Conservation (phyloP, 2,888 invertebrate genomes). For the Tetrapedia diversipes region DNA sequence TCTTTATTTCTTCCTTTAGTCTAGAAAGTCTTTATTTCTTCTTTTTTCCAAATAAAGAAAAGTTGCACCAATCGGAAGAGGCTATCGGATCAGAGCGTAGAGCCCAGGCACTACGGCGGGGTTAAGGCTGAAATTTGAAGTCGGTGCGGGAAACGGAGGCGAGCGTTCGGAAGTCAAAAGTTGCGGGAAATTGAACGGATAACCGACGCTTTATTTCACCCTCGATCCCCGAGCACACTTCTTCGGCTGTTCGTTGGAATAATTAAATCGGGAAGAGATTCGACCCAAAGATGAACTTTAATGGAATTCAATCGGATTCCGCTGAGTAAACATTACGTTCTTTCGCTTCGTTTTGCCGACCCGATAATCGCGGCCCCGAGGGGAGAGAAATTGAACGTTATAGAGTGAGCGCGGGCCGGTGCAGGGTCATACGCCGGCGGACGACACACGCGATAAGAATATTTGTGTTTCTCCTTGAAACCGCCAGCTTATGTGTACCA, state of each 20-base stretch:
- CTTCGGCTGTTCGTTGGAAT: neutral
- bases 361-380: neutral
- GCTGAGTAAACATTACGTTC: neutral
- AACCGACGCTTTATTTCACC: slow-evolving; percentile 28
- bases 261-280: slow-evolving; percentile 11
- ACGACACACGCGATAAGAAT: slow-evolving; percentile 7
- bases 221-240: neutral
- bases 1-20: no score
- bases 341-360: neutral
- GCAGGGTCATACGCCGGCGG: neutral
- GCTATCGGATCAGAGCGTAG: no score
- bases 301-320: slow-evolving; percentile 20
- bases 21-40: no score
- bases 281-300: slow-evolving; percentile 8
- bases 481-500: neutral
- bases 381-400: slow-evolving; percentile 19
- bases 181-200: slow-evolving; percentile 30
- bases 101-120: neutral
- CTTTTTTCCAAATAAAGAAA: no score
- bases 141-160: neutral
- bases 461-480: slow-evolving; percentile 10
- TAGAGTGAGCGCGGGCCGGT: neutral
- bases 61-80: no score
- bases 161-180: neutral
- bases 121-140: neutral